phyloP scores from a whole-genome alignment of 2,797 vertebrate species.

The Periparus ater region DNA sequence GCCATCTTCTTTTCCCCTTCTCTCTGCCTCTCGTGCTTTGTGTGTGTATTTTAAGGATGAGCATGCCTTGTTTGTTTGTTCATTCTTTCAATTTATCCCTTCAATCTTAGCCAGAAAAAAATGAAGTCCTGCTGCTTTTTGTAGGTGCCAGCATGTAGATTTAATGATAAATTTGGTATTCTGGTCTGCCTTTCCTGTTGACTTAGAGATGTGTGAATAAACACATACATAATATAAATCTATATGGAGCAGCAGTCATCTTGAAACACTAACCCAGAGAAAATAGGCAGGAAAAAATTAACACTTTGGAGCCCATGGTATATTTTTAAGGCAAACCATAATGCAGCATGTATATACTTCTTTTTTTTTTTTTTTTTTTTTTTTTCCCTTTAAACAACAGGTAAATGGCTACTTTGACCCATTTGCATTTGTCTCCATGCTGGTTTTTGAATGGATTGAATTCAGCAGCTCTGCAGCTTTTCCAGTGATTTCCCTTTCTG shows the following conservation, averaged over 20 bases:
- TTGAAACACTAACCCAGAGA: neutral
- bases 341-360: neutral
- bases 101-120: neutral
- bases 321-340: neutral
- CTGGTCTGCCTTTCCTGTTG: slow-evolving; percentile 9
- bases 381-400: neutral
- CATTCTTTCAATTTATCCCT: neutral
- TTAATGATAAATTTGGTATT: slow-evolving; percentile 43
- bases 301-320: neutral
- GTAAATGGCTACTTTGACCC: slow-evolving; percentile 15
- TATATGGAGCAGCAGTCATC: neutral
- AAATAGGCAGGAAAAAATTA: neutral
- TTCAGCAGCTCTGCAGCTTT: slow-evolving; percentile 46
- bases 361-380: too few relatives aligned
- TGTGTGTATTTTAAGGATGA: neutral
- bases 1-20: accelerated
- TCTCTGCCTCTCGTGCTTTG: neutral
- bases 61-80: neutral
- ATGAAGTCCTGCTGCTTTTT: neutral
- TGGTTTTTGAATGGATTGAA: slow-evolving; percentile 52
- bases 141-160: neutral
- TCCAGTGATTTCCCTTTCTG: neutral
- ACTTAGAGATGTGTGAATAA: neutral
- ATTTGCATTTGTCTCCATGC: slow-evolving; percentile 10
- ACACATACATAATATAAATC: neutral